These are phyloP conservation scores for Ophioninae sp. DNA, from an alignment of 2,888 invertebrate genomes.

Conservation along the genomic window DNA sequence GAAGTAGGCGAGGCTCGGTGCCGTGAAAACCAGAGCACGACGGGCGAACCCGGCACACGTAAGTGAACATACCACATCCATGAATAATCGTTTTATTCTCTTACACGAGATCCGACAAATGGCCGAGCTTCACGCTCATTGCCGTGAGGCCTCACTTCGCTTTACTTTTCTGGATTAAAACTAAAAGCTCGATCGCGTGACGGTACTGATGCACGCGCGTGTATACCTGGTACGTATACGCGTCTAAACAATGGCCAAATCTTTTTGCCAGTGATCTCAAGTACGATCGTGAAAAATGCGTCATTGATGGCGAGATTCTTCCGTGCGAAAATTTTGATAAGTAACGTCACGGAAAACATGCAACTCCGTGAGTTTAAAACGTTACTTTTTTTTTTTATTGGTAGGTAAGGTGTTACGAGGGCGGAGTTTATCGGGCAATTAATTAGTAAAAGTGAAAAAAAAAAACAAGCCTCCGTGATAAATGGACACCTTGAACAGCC, in stretches of 20 bases:
- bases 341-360: slow-evolving; percentile 34
- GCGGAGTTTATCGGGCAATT: not conserved
- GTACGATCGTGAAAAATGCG: slow-evolving; percentile 35
- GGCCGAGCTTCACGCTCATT: slow-evolving; percentile 58
- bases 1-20: slow-evolving; percentile 48
- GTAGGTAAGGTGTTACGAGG: slow-evolving; percentile 22
- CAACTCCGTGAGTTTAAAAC: slow-evolving; percentile 10
- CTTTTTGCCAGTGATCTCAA: slow-evolving; percentile 8
- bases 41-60: slow-evolving; percentile 29
- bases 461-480: not conserved
- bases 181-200: slow-evolving; percentile 61
- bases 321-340: slow-evolving; percentile 36
- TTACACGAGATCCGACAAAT: slow-evolving; percentile 31
- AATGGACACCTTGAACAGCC: not conserved
- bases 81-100: slow-evolving; percentile 31
- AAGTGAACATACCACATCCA: not conserved
- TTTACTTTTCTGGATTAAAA: slow-evolving; percentile 58
- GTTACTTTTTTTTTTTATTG: slow-evolving; percentile 25
- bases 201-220: slow-evolving; percentile 6
- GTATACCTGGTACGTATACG: not conserved
- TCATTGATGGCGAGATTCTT: slow-evolving; percentile 44
- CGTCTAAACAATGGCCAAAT: slow-evolving; percentile 2
- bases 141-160: slow-evolving; percentile 30
- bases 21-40: slow-evolving; percentile 60
- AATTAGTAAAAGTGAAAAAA: slow-evolving; percentile 22